phyloP scores from a whole-genome alignment of 2,797 vertebrate species.

The Cossypha dichroa region DNA sequence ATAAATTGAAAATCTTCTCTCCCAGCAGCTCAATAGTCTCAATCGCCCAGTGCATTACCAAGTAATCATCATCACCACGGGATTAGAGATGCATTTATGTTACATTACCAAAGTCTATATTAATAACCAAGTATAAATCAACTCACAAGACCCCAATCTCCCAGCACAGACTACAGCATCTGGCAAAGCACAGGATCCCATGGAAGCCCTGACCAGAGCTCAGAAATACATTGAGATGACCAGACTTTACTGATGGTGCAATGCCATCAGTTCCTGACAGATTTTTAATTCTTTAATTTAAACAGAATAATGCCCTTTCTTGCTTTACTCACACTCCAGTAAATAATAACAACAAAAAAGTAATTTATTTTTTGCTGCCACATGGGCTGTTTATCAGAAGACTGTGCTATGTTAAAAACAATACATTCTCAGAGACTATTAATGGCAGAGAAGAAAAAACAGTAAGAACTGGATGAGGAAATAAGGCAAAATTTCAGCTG shows the following conservation, averaged over 20 bases:
- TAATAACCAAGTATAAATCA: conserved; percentile 45
- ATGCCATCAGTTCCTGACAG: not conserved
- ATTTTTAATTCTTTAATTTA: not conserved
- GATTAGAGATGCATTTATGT: conserved; percentile 8
- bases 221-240: not conserved
- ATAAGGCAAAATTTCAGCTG: not conserved
- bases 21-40: not conserved
- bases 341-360: not conserved
- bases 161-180: not conserved
- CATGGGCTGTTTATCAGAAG: not conserved
- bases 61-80: not conserved
- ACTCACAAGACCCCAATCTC: not conserved
- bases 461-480: not conserved
- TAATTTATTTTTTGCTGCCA: not conserved
- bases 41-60: not conserved
- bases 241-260: not conserved
- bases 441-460: not conserved
- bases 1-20: conserved; percentile 16
- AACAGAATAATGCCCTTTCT: not conserved
- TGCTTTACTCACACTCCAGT: not conserved
- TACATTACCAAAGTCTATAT: not conserved
- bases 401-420: not conserved
- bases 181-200: not conserved
- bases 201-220: not conserved
- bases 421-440: not conserved